Conservation (phyloP, 2,888 invertebrate species). For the Cinara cedri region DNA sequence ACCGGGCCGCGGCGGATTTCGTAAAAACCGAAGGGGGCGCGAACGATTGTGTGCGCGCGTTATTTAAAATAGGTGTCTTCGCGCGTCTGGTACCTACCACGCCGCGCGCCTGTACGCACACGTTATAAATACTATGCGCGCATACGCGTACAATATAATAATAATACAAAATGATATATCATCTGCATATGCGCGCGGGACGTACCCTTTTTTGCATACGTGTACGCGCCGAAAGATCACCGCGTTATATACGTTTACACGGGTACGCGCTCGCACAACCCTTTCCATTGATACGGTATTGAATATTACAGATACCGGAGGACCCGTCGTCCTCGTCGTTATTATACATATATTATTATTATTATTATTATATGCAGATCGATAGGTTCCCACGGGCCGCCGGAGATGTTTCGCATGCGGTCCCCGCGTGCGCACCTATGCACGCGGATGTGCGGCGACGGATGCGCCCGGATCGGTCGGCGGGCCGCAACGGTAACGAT, state of each 20-base stretch:
- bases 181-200: slow-evolving; percentile 50
- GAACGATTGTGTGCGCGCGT: slow-evolving; percentile 37
- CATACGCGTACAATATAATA: too few relatives aligned
- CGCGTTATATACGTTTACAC: neutral
- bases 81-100: neutral
- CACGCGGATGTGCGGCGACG: neutral
- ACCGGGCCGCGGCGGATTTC: slow-evolving; percentile 42
- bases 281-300: slow-evolving; percentile 54
- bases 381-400: slow-evolving; percentile 50
- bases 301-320: slow-evolving; percentile 48
- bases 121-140: too few relatives aligned
- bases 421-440: neutral
- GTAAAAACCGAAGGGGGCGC: slow-evolving; percentile 48
- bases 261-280: neutral
- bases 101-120: too few relatives aligned
- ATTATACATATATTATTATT: neutral
- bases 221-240: slow-evolving; percentile 18
- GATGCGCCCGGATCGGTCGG: slow-evolving; percentile 1
- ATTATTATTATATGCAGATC: slow-evolving; percentile 47
- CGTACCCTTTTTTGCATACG: slow-evolving; percentile 56
- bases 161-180: slow-evolving; percentile 51
- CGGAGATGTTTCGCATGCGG: slow-evolving; percentile 25
- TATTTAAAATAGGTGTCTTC: slow-evolving; percentile 57
- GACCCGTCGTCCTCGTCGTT: neutral
- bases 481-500: neutral